These are phyloP conservation scores for Battus philenor DNA, from an alignment of 1,140 invertebrate genomes.

Conservation along the genomic window DNA sequence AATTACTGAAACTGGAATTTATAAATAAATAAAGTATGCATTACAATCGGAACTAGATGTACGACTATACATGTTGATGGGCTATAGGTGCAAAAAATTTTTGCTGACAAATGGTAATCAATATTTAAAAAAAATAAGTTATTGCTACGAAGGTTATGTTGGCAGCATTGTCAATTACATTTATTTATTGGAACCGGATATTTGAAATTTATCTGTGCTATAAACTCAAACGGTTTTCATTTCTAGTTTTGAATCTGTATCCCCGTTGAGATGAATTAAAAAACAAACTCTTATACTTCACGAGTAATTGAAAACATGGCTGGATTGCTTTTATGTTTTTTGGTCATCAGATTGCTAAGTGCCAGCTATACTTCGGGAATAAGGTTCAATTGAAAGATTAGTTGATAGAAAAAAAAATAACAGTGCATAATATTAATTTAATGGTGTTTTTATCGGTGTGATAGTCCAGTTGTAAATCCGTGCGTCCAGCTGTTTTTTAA, in stretches of 20 bases:
- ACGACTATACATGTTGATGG: no score
- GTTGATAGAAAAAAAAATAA: slow-evolving; percentile 25
- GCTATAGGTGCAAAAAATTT: no score
- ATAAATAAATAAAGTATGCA: no score
- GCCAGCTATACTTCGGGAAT: slow-evolving; percentile 12
- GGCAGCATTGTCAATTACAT: no score
- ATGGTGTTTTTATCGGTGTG: slow-evolving; percentile 34
- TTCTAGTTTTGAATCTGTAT: not conserved
- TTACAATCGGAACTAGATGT: no score
- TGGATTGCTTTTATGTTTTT: slow-evolving; percentile 3
- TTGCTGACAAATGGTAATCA: no score
- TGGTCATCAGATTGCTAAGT: slow-evolving; percentile 7
- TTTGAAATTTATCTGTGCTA: not conserved
- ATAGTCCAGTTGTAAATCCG: slow-evolving; percentile 25
- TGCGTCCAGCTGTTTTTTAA: slow-evolving; percentile 23
- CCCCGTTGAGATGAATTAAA: not conserved
- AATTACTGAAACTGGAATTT: no score
- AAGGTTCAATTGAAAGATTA: slow-evolving; percentile 24
- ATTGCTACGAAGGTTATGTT: no score
- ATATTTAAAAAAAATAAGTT: no score
- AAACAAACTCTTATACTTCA: not conserved
- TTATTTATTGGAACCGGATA: not conserved
- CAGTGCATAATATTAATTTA: slow-evolving; percentile 37
- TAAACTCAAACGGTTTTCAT: not conserved
- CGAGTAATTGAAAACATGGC: slow-evolving; percentile 13